Conservation (phyloP, 1,140 invertebrate genomes). For the Drosophila burlai region DNA sequence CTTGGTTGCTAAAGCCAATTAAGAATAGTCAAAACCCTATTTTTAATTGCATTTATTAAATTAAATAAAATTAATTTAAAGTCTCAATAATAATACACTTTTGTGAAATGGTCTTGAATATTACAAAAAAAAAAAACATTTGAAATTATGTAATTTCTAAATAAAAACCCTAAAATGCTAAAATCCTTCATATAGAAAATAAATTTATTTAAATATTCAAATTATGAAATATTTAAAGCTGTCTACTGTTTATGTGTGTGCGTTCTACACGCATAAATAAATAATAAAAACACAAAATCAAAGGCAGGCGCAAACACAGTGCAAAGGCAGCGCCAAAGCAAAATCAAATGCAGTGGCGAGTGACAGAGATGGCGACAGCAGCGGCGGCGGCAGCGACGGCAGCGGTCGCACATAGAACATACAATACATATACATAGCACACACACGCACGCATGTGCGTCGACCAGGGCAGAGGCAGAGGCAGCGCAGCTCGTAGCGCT, state of each 20-base stretch:
- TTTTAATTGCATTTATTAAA: background rate
- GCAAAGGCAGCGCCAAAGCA: constrained; percentile 45
- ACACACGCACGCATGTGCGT: constrained; percentile 53
- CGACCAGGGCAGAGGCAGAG: constrained; percentile 13
- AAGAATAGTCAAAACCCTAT: background rate
- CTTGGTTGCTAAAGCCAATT: background rate
- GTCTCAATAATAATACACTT: background rate
- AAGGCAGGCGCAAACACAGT: constrained; percentile 24
- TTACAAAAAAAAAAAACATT: background rate
- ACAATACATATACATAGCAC: constrained; percentile 56
- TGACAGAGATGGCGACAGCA: constrained; percentile 31
- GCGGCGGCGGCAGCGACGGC: constrained; percentile 17
- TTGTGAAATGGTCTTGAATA: background rate
- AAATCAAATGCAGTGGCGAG: constrained; percentile 74
- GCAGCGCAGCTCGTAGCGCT: constrained; percentile 36
- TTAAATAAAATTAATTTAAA: background rate
- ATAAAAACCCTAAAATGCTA: background rate
- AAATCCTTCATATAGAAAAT: background rate
- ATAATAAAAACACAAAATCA: constrained; percentile 45
- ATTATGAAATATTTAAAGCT: constrained; percentile 15
- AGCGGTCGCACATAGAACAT: constrained; percentile 36
- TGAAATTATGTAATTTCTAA: background rate
- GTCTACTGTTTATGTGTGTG: constrained; percentile 3
- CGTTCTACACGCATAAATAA: constrained; percentile 14
- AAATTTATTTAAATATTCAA: constrained; percentile 15